Evolutionary conservation across 2,888 invertebrate genomes (phyloP), one percentile per base, ranked within the genome.

Genomic region (Pecten maximus): DNA sequence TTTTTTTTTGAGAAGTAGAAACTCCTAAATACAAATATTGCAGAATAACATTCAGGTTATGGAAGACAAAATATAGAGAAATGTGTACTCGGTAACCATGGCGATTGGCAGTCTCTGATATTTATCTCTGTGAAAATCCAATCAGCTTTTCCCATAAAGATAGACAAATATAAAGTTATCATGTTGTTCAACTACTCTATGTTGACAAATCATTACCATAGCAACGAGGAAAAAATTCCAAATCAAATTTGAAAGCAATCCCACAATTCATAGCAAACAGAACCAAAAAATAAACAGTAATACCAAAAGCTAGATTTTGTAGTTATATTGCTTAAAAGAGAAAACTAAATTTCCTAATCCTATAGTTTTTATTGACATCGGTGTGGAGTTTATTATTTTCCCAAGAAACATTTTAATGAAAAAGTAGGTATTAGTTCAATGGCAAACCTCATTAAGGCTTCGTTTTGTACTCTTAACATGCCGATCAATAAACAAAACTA

Each of bases 391-490:
- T 35, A 74, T 35, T 28, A 16, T 60, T 60, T 60, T 60, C 23
- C n/a, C 23, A 60, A 60, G 60, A 48, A 48, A 48, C 60, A 23
- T 60, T 60, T 60, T 60, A 60, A 60, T 60, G 60, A 60, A 60
- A 60, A 60, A 2, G 6, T n/a, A 23, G 60, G 23, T 6, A 60
- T 60, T n/a, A 74, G 74, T 23, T 28, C 28, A 6, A 6, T 35
- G 12, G 74, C 35, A 74, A 74, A 74, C 28, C 12, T 74, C 28
- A 74, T 74, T 74, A 74, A 74, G 74, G 74, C 28, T 35, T 35
- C 74, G 28, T 8, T 35, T 35, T 35, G 4, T 35, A 74, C 74
- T 35, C 35, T 74, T 74, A 54, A 28, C 35, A 10, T 6, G 1
- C 15, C 8, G 23, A 74, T 35, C 74, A 74, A 74, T 74, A 35